Conservation (phyloP, 2,113 vertebrate genomes). For the Zosterops pallidus region DNA sequence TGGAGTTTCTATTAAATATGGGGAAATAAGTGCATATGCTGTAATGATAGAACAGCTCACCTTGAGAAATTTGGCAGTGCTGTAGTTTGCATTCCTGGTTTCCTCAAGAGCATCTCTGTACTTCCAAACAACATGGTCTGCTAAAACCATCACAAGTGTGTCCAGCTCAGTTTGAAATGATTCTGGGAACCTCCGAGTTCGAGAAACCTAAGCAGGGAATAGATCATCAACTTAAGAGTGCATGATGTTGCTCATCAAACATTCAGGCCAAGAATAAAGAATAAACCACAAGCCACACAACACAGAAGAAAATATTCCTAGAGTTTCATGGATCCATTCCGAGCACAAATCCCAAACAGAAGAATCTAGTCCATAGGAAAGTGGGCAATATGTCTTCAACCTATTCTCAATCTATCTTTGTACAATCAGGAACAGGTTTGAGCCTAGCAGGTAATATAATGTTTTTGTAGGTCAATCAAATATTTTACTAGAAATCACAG, state of each 20-base stretch:
- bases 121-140: conserved; percentile 93
- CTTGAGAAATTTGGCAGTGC: conserved; percentile 90
- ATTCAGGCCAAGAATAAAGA: background rate
- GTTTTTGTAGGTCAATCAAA: background rate
- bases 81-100: conserved; percentile 89
- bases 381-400: background rate
- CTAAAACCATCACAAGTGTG: conserved; percentile 85
- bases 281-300: background rate
- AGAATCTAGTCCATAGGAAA: background rate
- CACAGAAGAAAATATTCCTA: background rate
- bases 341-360: background rate
- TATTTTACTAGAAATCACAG: background rate
- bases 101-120: conserved; percentile 88
- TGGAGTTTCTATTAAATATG: background rate
- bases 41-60: conserved; percentile 62
- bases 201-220: conserved; percentile 78
- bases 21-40: background rate
- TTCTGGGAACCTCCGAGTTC: conserved; percentile 88
- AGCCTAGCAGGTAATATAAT: background rate
- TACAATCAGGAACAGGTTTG: background rate
- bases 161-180: conserved; percentile 88
- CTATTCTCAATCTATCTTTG: background rate
- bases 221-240: background rate
- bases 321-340: background rate
- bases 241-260: background rate